Evolutionary conservation across 2,113 vertebrate species (phyloP).

Genomic region (Toxostoma redivivum): DNA sequence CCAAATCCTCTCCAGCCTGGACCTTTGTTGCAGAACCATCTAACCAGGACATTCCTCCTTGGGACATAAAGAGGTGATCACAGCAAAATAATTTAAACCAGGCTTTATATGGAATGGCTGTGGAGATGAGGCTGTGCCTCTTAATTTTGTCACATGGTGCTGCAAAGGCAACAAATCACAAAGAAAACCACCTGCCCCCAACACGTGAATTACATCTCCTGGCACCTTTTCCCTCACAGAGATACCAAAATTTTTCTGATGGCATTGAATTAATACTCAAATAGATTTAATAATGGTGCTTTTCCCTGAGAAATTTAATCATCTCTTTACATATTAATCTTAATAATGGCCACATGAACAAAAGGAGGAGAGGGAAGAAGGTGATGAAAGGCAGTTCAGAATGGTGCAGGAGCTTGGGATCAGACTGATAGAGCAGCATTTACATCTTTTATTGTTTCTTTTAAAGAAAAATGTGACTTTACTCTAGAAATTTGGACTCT

Average conservation of each 20-base stretch:
- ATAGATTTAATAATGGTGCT: neutral
- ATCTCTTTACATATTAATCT: neutral
- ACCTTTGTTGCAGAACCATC: neutral
- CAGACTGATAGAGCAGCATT: neutral
- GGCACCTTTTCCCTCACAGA: fast-evolving
- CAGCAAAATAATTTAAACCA: neutral
- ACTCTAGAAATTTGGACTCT: neutral
- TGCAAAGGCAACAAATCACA: neutral
- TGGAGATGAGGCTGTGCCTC: neutral
- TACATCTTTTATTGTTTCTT: neutral
- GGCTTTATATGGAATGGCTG: neutral
- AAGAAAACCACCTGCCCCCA: neutral
- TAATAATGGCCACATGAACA: neutral
- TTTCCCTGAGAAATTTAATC: neutral
- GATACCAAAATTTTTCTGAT: neutral
- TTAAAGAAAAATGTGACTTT: neutral
- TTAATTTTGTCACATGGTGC: fast-evolving
- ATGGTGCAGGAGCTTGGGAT: neutral
- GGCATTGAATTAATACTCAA: neutral
- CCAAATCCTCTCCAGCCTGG: neutral
- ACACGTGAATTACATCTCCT: fast-evolving
- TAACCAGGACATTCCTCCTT: fast-evolving
- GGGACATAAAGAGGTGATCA: fast-evolving
- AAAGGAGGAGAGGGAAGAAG: neutral
- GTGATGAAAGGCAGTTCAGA: neutral